These are phyloP conservation scores for Crioceris asparagi DNA, from an alignment of 2,888 invertebrate species.

Conservation along the genomic window DNA sequence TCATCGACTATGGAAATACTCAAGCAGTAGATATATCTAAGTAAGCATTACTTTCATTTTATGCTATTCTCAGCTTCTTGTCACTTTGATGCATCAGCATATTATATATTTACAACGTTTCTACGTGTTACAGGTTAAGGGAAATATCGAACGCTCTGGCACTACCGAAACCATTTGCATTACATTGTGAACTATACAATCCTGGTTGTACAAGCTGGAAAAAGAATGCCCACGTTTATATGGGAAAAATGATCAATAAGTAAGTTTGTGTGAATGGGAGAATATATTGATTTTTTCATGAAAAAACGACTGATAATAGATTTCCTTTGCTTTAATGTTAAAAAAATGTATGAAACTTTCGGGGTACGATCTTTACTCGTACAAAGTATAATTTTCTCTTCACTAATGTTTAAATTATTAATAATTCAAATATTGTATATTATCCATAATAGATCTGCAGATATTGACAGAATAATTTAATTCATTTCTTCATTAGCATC, in stretches of 20 bases:
- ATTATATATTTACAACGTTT: slow-evolving; percentile 1
- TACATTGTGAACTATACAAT: slow-evolving; percentile 49
- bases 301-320: neutral
- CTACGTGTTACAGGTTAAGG: slow-evolving; percentile 40
- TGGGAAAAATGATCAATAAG: slow-evolving; percentile 52
- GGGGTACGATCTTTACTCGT: too few species aligned
- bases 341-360: too few species aligned
- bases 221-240: slow-evolving; percentile 43
- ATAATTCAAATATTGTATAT: too few species aligned
- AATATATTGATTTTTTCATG: neutral
- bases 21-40: slow-evolving; percentile 40
- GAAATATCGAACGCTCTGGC: slow-evolving; percentile 39
- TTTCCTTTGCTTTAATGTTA: too few species aligned
- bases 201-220: slow-evolving; percentile 44
- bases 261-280: too few species aligned
- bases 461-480: too few species aligned
- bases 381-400: too few species aligned
- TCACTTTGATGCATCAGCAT: neutral
- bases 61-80: neutral
- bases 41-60: slow-evolving; percentile 33
- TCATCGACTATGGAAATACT: slow-evolving; percentile 54
- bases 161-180: slow-evolving; percentile 42
- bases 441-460: too few species aligned
- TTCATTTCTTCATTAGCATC: too few species aligned
- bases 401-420: too few species aligned